Evolutionary conservation across 2,888 invertebrate species (phyloP), one percentile per base, ranked within the genome.

Genomic region (Eristalinus sepulchralis): DNA sequence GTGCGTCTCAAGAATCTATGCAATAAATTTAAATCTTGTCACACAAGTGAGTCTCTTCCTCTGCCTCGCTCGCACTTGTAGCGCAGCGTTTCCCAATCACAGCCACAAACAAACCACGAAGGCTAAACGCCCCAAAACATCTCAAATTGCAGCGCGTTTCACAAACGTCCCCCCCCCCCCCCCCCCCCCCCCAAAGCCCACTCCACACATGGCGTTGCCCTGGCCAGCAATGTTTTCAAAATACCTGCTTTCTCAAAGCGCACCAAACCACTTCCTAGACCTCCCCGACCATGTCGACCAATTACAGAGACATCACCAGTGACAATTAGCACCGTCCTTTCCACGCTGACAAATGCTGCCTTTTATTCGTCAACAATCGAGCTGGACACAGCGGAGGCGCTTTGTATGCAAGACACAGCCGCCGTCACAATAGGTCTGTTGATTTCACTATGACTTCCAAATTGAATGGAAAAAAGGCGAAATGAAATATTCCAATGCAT

Each of bases 361-460:
- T 57, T 36, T 70, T 55, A 36, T 27, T 31, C 22, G 27, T 34
- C 22, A 17, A 55, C 68, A 66, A 66, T 62, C 36, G 20, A 20
- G 47, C 63, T 24, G 57, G 57, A 24, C 33, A 33, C 66, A 47
- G 33, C 60, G 47, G 33, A 62, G 24, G 10, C 47, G 59, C 39
- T 84, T 84, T 84, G 76, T 80, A 84, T 84, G 75, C 84, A 71
- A 39, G 57, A 9, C 84, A 55, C 67, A 39, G 36, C 8, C 20
- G 17, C 27, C 33, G 31, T 64, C 34, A 80, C 67, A 80, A 80
- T 72, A 36, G 55, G 34, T 79, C 59, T 20, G 71, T 76, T 76
- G 75, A 81, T 84, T 84, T 84, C 84, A 80, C 83, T 84, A 67
- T 75, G 36, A 59, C 60, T 66, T 53, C 67, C 64, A 68, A 81